These are phyloP conservation scores for Alligator sinensis DNA, from an alignment of 2,113 vertebrate species.

Conservation along the genomic window DNA sequence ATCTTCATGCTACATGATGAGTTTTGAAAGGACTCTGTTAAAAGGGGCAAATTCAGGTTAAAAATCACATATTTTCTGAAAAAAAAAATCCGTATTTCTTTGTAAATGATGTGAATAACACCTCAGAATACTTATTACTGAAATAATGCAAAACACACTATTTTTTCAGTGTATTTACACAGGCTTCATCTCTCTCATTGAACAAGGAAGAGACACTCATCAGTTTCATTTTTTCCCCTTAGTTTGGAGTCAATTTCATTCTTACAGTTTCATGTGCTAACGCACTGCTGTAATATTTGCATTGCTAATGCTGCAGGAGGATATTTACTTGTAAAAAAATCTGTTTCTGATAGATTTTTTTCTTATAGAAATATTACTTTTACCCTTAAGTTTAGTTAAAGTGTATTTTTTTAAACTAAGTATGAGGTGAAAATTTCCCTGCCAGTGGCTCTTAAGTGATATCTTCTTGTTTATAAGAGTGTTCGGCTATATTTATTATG, in stretches of 20 bases:
- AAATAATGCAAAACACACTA: not conserved
- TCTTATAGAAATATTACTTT: not conserved
- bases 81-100: not conserved
- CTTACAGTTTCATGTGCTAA: not conserved
- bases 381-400: not conserved
- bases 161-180: not conserved
- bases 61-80: not conserved
- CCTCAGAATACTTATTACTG: not conserved
- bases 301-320: not conserved
- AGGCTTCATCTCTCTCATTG: not conserved
- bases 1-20: not conserved
- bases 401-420: constrained; percentile 3
- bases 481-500: not conserved
- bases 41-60: not conserved
- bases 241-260: not conserved
- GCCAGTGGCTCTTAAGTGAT: not conserved
- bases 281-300: not conserved
- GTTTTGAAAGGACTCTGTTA: not conserved
- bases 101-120: not conserved
- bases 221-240: not conserved
- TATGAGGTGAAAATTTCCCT: not conserved
- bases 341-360: not conserved
- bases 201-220: not conserved
- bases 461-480: not conserved
- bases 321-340: constrained; percentile 18